Evolutionary conservation across 2,113 vertebrate species (phyloP).

Genomic region (Xenopus tropicalis): DNA sequence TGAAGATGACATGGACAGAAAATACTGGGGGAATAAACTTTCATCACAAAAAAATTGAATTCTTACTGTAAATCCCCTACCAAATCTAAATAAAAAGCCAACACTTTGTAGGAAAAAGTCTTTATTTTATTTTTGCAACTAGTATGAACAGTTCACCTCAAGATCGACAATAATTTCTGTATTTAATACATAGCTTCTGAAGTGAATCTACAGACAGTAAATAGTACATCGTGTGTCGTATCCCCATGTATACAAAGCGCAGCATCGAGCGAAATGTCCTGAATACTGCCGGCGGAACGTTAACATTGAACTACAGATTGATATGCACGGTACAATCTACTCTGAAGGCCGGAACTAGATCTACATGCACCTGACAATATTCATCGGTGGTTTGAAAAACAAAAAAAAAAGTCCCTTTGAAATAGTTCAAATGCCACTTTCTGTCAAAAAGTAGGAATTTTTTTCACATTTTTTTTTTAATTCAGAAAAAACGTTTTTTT

Average conservation of each 20-base stretch:
- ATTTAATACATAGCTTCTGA: conserved; percentile 66
- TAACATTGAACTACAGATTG: conserved; percentile 20
- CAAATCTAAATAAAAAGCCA: background rate
- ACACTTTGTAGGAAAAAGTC: conserved; percentile 41
- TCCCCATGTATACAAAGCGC: too few species aligned
- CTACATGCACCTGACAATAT: conserved; percentile 4
- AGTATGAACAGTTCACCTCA: conserved; percentile 58
- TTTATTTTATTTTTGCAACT: conserved; percentile 47
- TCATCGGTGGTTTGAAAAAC: background rate
- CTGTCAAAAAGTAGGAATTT: too few species aligned
- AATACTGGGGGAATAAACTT: too few species aligned
- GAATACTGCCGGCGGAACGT: conserved; percentile 4
- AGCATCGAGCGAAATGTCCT: conserved; percentile 11
- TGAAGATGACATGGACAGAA: too few species aligned
- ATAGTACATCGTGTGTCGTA: conserved; percentile 19
- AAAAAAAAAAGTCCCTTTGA: too few species aligned
- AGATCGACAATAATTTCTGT: conserved; percentile 72
- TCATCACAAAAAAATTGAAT: too few species aligned
- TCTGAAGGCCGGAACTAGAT: conserved; percentile 50
- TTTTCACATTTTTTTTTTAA: too few species aligned
- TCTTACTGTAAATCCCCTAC: too few species aligned
- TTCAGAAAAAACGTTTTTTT: too few species aligned
- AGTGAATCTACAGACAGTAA: conserved; percentile 68
- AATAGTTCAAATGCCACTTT: too few species aligned
- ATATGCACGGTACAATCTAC: conserved; percentile 20